Conservation (phyloP, 2,797 vertebrate genomes). For the Cetoscarus ocellatus region DNA sequence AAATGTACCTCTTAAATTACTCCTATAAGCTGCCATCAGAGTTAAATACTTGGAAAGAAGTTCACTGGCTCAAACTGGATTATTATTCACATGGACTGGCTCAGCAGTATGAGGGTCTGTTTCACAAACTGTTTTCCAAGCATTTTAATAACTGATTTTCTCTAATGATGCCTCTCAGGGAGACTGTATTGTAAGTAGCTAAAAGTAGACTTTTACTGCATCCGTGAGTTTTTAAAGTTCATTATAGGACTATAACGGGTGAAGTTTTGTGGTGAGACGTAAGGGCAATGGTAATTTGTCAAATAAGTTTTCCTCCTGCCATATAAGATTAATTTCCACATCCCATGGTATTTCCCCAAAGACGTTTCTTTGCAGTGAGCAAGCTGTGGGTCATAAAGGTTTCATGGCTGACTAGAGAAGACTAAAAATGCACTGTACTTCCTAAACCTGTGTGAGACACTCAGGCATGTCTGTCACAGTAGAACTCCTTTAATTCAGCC, state of each 20-base stretch:
- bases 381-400: conserved; percentile 79
- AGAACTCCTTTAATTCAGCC: conserved; percentile 28
- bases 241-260: conserved; percentile 83
- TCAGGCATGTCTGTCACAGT: conserved; percentile 21
- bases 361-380: conserved; percentile 79
- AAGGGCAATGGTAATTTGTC: conserved; percentile 85
- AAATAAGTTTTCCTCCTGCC: conserved; percentile 81
- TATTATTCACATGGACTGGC: conserved; percentile 68
- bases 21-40: conserved; percentile 50
- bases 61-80: conserved; percentile 66
- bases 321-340: conserved; percentile 85
- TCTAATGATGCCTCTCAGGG: conserved; percentile 81
- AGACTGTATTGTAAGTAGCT: conserved; percentile 72
- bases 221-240: conserved; percentile 73
- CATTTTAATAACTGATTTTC: conserved; percentile 82
- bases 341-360: conserved; percentile 80
- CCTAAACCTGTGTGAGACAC: conserved; percentile 17
- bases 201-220: conserved; percentile 74
- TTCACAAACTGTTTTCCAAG: conserved; percentile 72
- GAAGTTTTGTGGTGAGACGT: conserved; percentile 76
- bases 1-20: conserved; percentile 61
- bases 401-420: conserved; percentile 59
- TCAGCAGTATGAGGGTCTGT: conserved; percentile 55
- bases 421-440: conserved; percentile 19
- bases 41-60: conserved; percentile 55